Evolutionary conservation across 2,888 invertebrate genomes (phyloP).

Genomic region (Chloroclystis v-ata): DNA sequence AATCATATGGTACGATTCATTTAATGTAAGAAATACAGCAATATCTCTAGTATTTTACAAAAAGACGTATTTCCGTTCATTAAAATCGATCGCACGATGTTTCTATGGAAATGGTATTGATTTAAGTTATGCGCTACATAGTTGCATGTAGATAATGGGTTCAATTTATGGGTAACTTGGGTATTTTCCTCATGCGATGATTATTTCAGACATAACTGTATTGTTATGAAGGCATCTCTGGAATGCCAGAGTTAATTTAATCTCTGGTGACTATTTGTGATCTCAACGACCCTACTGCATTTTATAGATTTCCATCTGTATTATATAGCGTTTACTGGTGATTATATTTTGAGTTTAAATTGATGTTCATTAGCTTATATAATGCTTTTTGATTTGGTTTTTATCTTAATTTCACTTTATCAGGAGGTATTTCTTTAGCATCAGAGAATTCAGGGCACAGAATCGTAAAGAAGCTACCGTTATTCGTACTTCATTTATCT

Average conservation of each 20-base stretch:
- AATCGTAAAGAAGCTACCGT: conserved; percentile 20
- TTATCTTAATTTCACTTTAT: background rate
- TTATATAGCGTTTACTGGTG: conserved; percentile 16
- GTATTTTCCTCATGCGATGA: conserved; percentile 27
- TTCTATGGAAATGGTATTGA: conserved; percentile 9
- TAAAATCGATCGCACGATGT: conserved; percentile 10
- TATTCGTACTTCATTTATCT: conserved; percentile 25
- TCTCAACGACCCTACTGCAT: conserved; percentile 31
- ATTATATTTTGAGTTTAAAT: conserved; percentile 5
- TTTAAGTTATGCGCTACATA: conserved; percentile 1
- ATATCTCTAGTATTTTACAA: background rate
- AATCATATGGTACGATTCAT: conserved; percentile 10
- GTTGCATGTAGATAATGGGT: conserved; percentile 6
- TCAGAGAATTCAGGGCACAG: conserved; percentile 20
- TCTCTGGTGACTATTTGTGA: conserved; percentile 20
- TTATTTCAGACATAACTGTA: conserved; percentile 30
- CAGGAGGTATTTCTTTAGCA: conserved; percentile 4
- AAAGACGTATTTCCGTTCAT: conserved; percentile 1
- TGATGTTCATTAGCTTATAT: conserved; percentile 18
- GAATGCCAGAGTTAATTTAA: conserved; percentile 19
- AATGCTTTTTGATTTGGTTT: conserved; percentile 2
- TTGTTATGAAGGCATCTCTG: conserved; percentile 28
- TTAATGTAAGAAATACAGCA: background rate
- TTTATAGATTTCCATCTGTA: conserved; percentile 32
- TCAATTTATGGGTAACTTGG: conserved; percentile 8